Percentiles rank a stretch among this genome's conserved stretches.
phyloP scores from a whole-genome alignment of 2,797 vertebrate genomes.

The Dendrocincla fuliginosa region DNA sequence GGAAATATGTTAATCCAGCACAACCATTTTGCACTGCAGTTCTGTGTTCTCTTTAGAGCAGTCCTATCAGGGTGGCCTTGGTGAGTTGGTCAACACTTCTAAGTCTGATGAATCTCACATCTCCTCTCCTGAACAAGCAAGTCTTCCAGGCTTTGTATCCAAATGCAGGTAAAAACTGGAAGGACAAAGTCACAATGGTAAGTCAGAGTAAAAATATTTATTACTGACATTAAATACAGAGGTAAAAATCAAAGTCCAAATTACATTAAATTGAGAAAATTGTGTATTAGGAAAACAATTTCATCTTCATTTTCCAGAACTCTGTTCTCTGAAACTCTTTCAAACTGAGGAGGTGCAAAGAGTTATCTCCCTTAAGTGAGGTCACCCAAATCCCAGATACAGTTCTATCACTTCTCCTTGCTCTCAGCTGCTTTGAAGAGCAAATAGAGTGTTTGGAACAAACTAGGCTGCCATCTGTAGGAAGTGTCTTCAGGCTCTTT shows the following conservation, averaged over 20 bases:
- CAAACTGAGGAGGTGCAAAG: neutral
- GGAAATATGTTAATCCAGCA: neutral
- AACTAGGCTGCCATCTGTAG: slow-evolving; percentile 41
- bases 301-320: neutral
- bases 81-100: neutral
- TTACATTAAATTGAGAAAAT: neutral
- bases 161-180: neutral
- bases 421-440: slow-evolving; percentile 40
- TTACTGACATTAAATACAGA: neutral
- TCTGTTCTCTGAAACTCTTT: neutral
- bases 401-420: neutral
- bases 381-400: slow-evolving; percentile 7
- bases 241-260: neutral
- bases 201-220: neutral
- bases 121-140: rapidly evolving
- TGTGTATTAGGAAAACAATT: neutral
- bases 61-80: neutral
- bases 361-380: neutral
- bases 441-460: slow-evolving; percentile 40
- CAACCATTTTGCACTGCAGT: neutral
- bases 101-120: neutral
- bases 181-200: neutral
- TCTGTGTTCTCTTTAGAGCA: neutral
- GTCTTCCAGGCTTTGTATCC: neutral
- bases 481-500: slow-evolving; percentile 57